A percentile compares a stretch with the other conserved stretches of the same genome.
phyloP scores from a whole-genome alignment of 1,140 invertebrate genomes.

The Pteromalus puparum region DNA sequence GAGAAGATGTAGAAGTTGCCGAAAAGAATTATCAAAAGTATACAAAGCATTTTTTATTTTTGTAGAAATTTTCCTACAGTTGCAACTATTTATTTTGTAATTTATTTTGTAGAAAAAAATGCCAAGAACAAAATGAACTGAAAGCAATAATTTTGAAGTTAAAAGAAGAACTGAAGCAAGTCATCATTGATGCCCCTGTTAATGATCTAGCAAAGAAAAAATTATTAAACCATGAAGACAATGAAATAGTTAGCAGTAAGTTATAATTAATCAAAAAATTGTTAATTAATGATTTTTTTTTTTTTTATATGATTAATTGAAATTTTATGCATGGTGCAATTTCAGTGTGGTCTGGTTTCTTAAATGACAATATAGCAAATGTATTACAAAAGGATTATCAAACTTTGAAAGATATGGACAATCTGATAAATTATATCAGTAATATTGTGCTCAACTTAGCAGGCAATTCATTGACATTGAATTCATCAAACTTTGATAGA shows the following conservation, averaged over 20 bases:
- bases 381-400: constrained; percentile 39
- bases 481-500: constrained; percentile 56
- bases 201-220: constrained; percentile 58
- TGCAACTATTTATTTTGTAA: constrained; percentile 24
- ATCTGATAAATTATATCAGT: constrained; percentile 50
- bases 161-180: constrained; percentile 53
- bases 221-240: constrained; percentile 58
- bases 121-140: constrained; percentile 49
- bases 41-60: constrained; percentile 18
- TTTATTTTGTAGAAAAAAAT: constrained; percentile 54
- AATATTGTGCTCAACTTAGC: constrained; percentile 57
- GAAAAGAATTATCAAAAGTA: constrained; percentile 56
- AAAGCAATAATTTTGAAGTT: constrained; percentile 59
- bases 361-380: constrained; percentile 50
- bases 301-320: constrained; percentile 30
- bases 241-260: constrained; percentile 61
- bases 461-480: constrained; percentile 56
- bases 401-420: constrained; percentile 54
- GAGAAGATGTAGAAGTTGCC: constrained; percentile 51
- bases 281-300: background rate
- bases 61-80: background rate
- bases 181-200: constrained; percentile 54
- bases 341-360: constrained; percentile 63
- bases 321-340: constrained; percentile 43
- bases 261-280: constrained; percentile 17